These are phyloP conservation scores for Calidris pugnax DNA, from an alignment of 2,113 vertebrate genomes.

Conservation along the genomic window DNA sequence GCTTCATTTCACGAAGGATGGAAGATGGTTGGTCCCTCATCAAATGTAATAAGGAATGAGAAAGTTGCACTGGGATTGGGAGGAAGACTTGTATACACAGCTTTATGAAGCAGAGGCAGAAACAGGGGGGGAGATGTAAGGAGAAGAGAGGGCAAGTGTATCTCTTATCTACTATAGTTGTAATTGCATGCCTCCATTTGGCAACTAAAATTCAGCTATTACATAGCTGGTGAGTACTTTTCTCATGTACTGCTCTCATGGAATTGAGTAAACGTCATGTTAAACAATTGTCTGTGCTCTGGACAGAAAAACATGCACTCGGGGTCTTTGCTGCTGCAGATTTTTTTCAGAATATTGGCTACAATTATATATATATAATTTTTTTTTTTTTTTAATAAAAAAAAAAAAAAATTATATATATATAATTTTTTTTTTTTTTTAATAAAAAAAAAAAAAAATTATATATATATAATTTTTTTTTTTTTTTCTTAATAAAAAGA, in stretches of 20 bases:
- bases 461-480: too few relatives aligned
- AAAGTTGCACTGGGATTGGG: background rate
- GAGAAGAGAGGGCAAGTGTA: background rate
- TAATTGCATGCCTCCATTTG: background rate
- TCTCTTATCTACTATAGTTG: background rate
- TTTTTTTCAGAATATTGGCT: background rate
- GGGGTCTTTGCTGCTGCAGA: background rate
- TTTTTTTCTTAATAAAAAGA: background rate
- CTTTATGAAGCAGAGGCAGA: background rate
- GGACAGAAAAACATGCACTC: background rate
- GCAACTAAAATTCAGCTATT: background rate
- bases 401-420: too few relatives aligned
- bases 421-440: too few relatives aligned
- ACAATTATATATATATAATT: background rate
- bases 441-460: too few relatives aligned
- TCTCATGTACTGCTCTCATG: background rate
- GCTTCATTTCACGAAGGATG: background rate
- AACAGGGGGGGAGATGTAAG: background rate
- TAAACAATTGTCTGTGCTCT: background rate
- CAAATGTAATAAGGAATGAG: background rate
- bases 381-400: background rate
- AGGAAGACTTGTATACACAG: background rate
- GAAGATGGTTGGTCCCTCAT: background rate
- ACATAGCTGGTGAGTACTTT: background rate
- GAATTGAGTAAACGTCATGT: background rate